Base-by-base conservation (phyloP, 2,888 invertebrate species). In the Lissocephala sabroskyi region DNA sequence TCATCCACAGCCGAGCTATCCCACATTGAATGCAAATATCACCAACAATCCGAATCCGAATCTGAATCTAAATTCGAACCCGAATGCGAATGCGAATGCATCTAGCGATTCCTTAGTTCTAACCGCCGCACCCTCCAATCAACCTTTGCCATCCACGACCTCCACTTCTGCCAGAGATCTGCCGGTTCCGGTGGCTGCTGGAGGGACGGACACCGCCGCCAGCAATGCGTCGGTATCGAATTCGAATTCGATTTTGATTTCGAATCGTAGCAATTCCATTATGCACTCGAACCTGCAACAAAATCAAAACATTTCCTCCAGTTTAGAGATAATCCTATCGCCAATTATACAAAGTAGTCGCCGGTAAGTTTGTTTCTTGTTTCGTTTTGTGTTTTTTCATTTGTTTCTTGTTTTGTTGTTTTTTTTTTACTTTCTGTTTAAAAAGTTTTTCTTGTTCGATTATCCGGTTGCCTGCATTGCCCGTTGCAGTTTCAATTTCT, bases 321-420 rank as follows among this genome's bases (percentile, higher is more conserved):
- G 85, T 80, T 81, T 85, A 84, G 85, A 85, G 81, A 82, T 85
- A 80, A 85, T 85, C 81, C 82, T 85, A 78, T 83, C 85, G 80
- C 85, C 85, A 84, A 85, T 85, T 79, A 85, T 85, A 65, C 85
- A 85, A 84, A 85, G 85, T 84, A 85, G 85, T 83, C 82, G 83
- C 79, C 84, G 85, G 85, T 85, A 84, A 85, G 85, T 85, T 83
- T 67, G 60, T 59, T 46, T 32, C 13, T 10, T 32, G 11, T 32
- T n/a, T n/a, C n/a, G n/a, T n/a, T n/a, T n/a, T n/a, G n/a, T n/a
- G n/a, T n/a, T n/a, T n/a, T n/a, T 32, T 7, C 30, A 5, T 32
- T 10, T 32, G 30, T 13, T 32, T n/a, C 6, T 32, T 2, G 11
- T 30, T 71, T 71, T 46, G 64, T 52, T 35, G 51, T 65, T 61